Base-by-base conservation (phyloP, 2,888 invertebrate species). In the Drosophila subquinaria region DNA sequence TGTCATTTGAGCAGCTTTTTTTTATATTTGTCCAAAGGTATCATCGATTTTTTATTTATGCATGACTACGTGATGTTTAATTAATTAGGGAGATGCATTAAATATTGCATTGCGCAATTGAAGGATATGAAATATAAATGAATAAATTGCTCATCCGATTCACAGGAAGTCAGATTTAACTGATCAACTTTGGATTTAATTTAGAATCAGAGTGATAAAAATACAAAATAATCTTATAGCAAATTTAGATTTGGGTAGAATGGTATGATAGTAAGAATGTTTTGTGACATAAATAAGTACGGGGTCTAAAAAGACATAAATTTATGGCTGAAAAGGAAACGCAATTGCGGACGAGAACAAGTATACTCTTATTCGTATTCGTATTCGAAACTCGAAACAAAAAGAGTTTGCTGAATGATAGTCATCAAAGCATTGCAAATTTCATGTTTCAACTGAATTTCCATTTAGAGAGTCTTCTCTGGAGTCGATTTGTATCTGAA, bases 11-110 rank as follows among this genome's bases (percentile, higher is more conserved):
- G 35, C 65, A 66, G 45, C 42, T 23, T 35, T 42, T 20, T 64
- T 59, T 35, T 42, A n/a, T 20, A 52, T 59, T 35, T 47, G 17
- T 30, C 33, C 27, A 40, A 52, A 56, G 42, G 43, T 56, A 40
- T 48, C 64, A 65, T 43, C 43, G 61, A 61, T 45, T 69, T 76
- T 65, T 73, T 72, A 60, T 69, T 68, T 76, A 72, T 72, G 76
- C 62, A 68, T 30, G 57, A 75, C 69, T 66, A 68, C 78, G 69
- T 76, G 81, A 89, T 84, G 83, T 80, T 75, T 84, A 87, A 88
- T 84, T 84, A 84, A 88, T 88, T 78, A 87, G 69, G 83, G 69
- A 27, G 40, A 43, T 52, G 55, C 75, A 66, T 82, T 74, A 64
- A 88, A 82, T 69, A 82, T 69, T 70, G 77, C 69, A 82, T 61